These are phyloP conservation scores for Rhabdomys dilectus DNA, from an alignment of 2,113 vertebrate species.

Conservation along the genomic window DNA sequence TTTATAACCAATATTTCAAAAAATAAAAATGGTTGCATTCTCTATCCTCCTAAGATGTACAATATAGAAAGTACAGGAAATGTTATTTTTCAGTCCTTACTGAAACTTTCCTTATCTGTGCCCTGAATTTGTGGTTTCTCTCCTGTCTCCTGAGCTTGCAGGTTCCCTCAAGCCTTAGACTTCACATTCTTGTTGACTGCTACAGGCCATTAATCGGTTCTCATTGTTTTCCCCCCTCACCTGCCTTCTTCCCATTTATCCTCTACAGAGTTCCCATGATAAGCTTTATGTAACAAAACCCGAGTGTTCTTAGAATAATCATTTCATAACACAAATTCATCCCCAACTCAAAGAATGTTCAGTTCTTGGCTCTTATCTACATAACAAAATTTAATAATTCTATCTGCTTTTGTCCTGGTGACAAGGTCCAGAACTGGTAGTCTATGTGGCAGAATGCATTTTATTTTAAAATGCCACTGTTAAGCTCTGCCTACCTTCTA, in stretches of 20 bases:
- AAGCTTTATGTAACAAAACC: neutral
- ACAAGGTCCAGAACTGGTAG: neutral
- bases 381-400: neutral
- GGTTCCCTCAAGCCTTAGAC: neutral
- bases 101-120: neutral
- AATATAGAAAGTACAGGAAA: neutral
- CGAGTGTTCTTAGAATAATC: neutral
- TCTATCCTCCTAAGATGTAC: neutral
- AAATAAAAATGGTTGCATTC: neutral
- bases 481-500: neutral
- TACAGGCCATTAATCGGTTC: neutral
- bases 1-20: neutral
- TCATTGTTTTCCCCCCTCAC: neutral
- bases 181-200: neutral
- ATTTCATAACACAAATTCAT: neutral
- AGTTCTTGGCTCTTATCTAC: neutral
- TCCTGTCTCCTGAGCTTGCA: neutral
- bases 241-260: neutral
- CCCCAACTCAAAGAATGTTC: neutral
- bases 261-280: neutral
- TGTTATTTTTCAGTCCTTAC: neutral
- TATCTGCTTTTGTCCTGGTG: neutral
- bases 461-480: neutral
- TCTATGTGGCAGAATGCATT: neutral
- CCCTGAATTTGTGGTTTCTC: neutral